Base-by-base conservation (phyloP, 2,797 vertebrate genomes). In the Pyrocephalus nanus region DNA sequence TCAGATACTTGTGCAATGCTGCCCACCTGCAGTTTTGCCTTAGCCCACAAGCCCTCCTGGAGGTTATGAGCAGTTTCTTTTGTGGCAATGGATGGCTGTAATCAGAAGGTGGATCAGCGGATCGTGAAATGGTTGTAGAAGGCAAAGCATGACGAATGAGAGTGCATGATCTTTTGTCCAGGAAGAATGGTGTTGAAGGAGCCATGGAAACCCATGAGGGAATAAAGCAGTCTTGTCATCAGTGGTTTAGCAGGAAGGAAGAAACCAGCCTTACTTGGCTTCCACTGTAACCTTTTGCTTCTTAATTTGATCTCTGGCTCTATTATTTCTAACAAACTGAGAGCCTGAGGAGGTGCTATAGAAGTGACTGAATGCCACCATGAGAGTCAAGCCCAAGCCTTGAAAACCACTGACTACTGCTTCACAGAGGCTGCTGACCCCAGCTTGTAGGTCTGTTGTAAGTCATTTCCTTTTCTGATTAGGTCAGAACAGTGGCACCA, bases 381-480 rank as follows among this genome's bases (percentile, higher is more conserved):
- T 5, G 55, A 69, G 61, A 78, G 57, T 16, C 0, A 3, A 48
- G 55, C 42, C 66, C 26, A 36, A 70, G 34, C 25, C 22, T 72
- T 2, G 6, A 78, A 34, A 43, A 29, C 5, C n/a, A 18, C 50
- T 48, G 66, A 25, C 66, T 92, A 55, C 51, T 67, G 26, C 76
- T 69, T 90, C 69, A 26, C 1, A 0, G 54, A 80, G 57, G 57
- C 75, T 92, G 47, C 90, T 95, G 83, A 88, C 53, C 82, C 42
- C 14, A 3, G 32, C 60, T 74, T 72, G 57, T 64, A 94, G 72
- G 53, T 90, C 71, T 72, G 90, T 88, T 92, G 67, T 81, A 92
- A 92, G 50, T 50, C 4, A 74, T 95, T 96, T 96, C 84, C 82
- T 93, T 80, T 78, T 66, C 81, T 18, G 79, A 72, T 95, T 82